Evolutionary conservation across 92 coral and sea anemone species (phyloP).

Genomic region (Epizoanthus scotinus): DNA sequence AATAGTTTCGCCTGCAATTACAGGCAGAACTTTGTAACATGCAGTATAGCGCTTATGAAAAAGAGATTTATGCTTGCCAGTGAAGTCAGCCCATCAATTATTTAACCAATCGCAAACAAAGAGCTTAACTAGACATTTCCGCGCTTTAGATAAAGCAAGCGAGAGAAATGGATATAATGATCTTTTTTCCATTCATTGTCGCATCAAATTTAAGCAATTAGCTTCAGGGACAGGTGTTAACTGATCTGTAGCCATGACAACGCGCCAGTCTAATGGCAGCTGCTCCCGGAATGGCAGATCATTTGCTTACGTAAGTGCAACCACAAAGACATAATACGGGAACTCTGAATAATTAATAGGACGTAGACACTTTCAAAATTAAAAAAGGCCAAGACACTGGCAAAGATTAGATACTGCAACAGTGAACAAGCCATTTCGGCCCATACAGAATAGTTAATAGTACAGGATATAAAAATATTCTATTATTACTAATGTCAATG

Average conservation of each 20-base stretch:
- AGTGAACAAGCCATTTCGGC: neutral
- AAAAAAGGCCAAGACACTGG: neutral
- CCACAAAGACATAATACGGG: neutral
- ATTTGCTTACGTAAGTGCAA: neutral
- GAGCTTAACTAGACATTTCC: neutral
- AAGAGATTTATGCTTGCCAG: neutral
- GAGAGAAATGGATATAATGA: slow-evolving; percentile 3
- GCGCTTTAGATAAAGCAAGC: neutral
- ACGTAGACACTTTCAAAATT: neutral
- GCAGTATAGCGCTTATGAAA: too few species aligned
- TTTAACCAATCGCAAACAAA: neutral
- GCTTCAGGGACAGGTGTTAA: slow-evolving; percentile 10
- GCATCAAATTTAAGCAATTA: neutral
- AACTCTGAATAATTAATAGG: neutral
- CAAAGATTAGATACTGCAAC: neutral
- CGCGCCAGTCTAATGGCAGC: neutral
- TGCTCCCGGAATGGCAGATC: neutral
- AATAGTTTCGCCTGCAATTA: too few species aligned
- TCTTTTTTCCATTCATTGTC: slow-evolving; percentile 10
- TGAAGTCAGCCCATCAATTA: neutral
- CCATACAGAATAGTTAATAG: neutral
- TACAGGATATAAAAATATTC: neutral
- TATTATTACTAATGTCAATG: neutral
- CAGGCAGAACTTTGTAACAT: too few species aligned
- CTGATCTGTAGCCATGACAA: neutral